These are phyloP conservation scores for Syritta pipiens DNA, from an alignment of 2,888 invertebrate species.

Conservation along the genomic window DNA sequence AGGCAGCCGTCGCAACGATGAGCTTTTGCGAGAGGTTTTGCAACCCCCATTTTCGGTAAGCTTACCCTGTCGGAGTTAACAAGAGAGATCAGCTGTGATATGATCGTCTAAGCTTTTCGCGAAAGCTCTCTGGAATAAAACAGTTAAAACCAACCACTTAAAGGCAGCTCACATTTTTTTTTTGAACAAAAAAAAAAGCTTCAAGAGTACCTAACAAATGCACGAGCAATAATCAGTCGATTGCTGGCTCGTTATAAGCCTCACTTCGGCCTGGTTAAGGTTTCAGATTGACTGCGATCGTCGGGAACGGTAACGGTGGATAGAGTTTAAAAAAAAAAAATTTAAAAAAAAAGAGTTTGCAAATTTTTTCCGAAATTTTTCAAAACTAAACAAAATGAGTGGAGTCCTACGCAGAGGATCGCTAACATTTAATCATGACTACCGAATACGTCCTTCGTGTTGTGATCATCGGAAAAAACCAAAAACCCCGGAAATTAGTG, in stretches of 20 bases:
- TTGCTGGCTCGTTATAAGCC: constrained; percentile 51
- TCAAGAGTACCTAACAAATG: background rate
- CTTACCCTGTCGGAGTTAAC: background rate
- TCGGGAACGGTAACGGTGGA: constrained; percentile 28
- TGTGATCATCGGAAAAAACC: constrained; percentile 70
- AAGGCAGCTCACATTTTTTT: too few relatives aligned
- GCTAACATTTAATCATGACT: constrained; percentile 74
- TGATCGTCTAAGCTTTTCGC: background rate
- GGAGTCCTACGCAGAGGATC: constrained; percentile 77
- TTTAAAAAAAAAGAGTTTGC: too few relatives aligned
- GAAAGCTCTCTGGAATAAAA: background rate
- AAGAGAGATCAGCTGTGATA: background rate
- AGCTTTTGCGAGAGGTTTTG: background rate
- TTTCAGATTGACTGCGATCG: constrained; percentile 59
- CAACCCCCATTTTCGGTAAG: background rate
- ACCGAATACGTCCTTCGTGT: constrained; percentile 30
- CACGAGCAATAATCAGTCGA: constrained; percentile 25
- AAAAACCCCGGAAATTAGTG: constrained; percentile 77
- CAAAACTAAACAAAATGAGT: constrained; percentile 74
- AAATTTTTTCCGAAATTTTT: too few relatives aligned
- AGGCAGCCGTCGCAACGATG: background rate
- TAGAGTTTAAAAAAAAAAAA: background rate
- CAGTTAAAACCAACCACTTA: background rate
- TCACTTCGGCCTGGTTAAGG: constrained; percentile 24
- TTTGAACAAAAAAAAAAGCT: background rate